Evolutionary conservation across 2,113 vertebrate genomes (phyloP).

Genomic region (Todiramphus saurophagus): DNA sequence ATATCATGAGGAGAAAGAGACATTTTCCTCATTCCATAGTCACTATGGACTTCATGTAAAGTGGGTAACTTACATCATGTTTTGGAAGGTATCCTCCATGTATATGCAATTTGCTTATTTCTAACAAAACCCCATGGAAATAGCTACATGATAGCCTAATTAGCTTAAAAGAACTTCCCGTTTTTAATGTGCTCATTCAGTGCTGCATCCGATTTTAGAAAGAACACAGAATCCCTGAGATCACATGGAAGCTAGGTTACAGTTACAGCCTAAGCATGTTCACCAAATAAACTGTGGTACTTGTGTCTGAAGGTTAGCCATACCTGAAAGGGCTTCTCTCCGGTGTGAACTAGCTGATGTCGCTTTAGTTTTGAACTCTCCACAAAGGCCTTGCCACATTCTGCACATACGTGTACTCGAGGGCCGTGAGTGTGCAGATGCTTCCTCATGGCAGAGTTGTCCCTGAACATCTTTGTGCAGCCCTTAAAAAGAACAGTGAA

Average conservation of each 20-base stretch:
- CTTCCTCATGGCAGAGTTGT: conserved; percentile 99
- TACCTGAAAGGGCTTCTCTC: conserved; percentile 99
- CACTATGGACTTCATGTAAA: background rate
- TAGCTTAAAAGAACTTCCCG: background rate
- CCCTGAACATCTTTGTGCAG: conserved; percentile 99
- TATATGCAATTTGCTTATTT: background rate
- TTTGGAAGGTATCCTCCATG: background rate
- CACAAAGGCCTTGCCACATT: conserved; percentile 97
- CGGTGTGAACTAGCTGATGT: conserved; percentile 98
- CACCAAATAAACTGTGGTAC: background rate
- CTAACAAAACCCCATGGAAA: background rate
- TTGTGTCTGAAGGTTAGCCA: background rate
- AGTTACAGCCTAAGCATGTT: background rate
- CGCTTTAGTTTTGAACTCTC: conserved; percentile 98
- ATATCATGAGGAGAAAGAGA: background rate
- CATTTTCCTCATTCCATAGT: background rate
- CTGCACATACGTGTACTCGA: conserved; percentile 95
- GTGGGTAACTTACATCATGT: background rate
- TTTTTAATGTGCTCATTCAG: background rate
- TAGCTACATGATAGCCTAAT: fast-evolving
- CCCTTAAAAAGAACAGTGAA: conserved; percentile 81
- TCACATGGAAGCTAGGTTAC: background rate
- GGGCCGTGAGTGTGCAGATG: conserved; percentile 97
- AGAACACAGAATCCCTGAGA: background rate
- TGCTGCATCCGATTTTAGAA: background rate